Percentiles rank a stretch among this genome's conserved stretches.
These are phyloP conservation scores for Venustaconcha ellipsiformis DNA, from an alignment of 1,140 invertebrate genomes.

Conservation along the genomic window DNA sequence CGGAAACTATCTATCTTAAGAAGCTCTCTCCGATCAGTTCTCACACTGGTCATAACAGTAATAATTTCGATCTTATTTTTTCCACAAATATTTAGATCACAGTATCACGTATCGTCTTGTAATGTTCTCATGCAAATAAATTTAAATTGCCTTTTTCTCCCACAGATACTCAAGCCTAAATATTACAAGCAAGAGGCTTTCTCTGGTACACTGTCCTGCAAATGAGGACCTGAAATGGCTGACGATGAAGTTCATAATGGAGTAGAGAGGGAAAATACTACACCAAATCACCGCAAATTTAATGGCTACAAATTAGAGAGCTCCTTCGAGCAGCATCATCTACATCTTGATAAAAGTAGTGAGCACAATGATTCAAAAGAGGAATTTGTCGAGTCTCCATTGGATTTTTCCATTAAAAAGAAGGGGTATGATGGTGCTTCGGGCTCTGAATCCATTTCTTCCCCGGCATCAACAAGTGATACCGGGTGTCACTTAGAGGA, in stretches of 20 bases:
- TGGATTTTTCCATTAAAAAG: constrained; percentile 47
- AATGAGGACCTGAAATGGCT: constrained; percentile 15
- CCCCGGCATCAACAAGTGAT: constrained; percentile 35
- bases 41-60: too few relatives aligned
- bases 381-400: constrained; percentile 39
- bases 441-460: constrained; percentile 36
- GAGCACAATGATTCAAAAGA: constrained; percentile 39
- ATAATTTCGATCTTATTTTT: too few relatives aligned
- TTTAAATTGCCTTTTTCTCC: too few relatives aligned
- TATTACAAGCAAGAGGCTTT: too few relatives aligned
- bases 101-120: too few relatives aligned
- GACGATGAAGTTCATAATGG: constrained; percentile 29
- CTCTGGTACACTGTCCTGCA: too few relatives aligned
- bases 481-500: constrained; percentile 34
- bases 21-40: too few relatives aligned
- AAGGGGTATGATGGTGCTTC: constrained; percentile 42
- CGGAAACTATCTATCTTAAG: too few relatives aligned
- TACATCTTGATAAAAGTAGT: constrained; percentile 19
- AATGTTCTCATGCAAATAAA: too few relatives aligned
- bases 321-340: constrained; percentile 15
- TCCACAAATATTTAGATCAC: too few relatives aligned
- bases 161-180: too few relatives aligned
- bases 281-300: constrained; percentile 1
- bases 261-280: constrained; percentile 22
- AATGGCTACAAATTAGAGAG: neutral